phyloP scores from a whole-genome alignment of 2,797 vertebrate species.

The Helostoma temminkii region DNA sequence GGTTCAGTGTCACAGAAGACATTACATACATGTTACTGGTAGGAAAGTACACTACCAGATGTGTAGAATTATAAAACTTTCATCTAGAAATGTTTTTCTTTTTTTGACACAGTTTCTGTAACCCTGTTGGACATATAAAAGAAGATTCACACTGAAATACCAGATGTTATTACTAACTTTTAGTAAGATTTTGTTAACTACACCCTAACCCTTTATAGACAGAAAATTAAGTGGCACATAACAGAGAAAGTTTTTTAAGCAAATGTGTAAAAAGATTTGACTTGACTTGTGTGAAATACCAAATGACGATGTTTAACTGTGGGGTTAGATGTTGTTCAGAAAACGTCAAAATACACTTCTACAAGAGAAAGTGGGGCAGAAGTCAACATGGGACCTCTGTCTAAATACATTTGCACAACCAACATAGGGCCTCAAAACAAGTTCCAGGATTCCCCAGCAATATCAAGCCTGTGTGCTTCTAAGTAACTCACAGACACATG shows the following conservation, averaged over 20 bases:
- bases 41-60: too few species aligned
- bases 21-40: not conserved
- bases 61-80: not conserved
- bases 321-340: slow-evolving; percentile 46
- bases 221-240: slow-evolving; percentile 5
- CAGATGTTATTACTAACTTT: not conserved
- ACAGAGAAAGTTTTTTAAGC: slow-evolving; percentile 9
- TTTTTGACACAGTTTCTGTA: not conserved
- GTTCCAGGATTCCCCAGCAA: slow-evolving; percentile 26
- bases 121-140: not conserved
- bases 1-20: not conserved
- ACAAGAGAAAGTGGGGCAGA: slow-evolving; percentile 53
- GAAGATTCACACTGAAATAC: not conserved
- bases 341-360: slow-evolving; percentile 65
- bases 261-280: slow-evolving; percentile 50
- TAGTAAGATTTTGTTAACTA: not conserved
- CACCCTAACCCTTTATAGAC: slow-evolving; percentile 5
- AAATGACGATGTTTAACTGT: slow-evolving; percentile 51
- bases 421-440: slow-evolving; percentile 31
- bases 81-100: not conserved
- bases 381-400: slow-evolving; percentile 39
- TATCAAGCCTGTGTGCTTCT: slow-evolving; percentile 13
- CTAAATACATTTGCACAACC: slow-evolving; percentile 45
- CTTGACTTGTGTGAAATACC: slow-evolving; percentile 50
- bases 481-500: slow-evolving; percentile 40